Percentiles rank a stretch among this genome's conserved stretches.
Conservation (phyloP, 2,888 invertebrate species). For the Chaetogeoica ovagalla region DNA sequence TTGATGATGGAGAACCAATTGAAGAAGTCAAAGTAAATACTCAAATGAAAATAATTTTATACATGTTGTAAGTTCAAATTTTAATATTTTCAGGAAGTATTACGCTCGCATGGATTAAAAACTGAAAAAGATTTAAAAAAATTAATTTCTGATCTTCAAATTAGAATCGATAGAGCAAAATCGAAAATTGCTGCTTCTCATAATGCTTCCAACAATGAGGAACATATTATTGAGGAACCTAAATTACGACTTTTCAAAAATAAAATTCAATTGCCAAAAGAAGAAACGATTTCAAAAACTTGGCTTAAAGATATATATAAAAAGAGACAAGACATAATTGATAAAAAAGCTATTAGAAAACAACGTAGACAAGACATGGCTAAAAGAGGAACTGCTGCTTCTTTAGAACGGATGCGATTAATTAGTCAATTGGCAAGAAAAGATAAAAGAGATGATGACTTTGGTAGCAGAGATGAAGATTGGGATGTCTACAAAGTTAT, state of each 20-base stretch:
- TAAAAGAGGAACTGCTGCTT: constrained; percentile 84
- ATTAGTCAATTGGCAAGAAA: constrained; percentile 85
- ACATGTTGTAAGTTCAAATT: constrained; percentile 23
- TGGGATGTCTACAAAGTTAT: constrained; percentile 97
- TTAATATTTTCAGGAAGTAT: constrained; percentile 65
- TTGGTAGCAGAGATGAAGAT: constrained; percentile 90
- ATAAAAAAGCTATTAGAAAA: constrained; percentile 73
- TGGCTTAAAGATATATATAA: constrained; percentile 65
- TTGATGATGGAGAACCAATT: constrained; percentile 72
- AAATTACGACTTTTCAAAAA: constrained; percentile 62
- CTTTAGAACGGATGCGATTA: constrained; percentile 92
- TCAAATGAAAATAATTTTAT: neutral
- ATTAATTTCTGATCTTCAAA: constrained; percentile 70
- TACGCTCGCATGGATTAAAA: constrained; percentile 75
- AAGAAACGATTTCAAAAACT: constrained; percentile 63
- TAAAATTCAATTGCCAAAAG: constrained; percentile 59
- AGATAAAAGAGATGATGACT: constrained; percentile 80
- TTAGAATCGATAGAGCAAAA: constrained; percentile 75
- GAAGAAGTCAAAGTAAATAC: constrained; percentile 65
- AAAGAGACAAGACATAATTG: constrained; percentile 74
- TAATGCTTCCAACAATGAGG: constrained; percentile 63
- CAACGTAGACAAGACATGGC: constrained; percentile 86
- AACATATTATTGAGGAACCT: constrained; percentile 58
- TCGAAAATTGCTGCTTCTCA: constrained; percentile 72
- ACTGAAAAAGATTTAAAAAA: constrained; percentile 80